Percentiles rank a stretch among this genome's conserved stretches.
phyloP scores from a whole-genome alignment of 2,888 invertebrate species.

The Ischnura elegans region DNA sequence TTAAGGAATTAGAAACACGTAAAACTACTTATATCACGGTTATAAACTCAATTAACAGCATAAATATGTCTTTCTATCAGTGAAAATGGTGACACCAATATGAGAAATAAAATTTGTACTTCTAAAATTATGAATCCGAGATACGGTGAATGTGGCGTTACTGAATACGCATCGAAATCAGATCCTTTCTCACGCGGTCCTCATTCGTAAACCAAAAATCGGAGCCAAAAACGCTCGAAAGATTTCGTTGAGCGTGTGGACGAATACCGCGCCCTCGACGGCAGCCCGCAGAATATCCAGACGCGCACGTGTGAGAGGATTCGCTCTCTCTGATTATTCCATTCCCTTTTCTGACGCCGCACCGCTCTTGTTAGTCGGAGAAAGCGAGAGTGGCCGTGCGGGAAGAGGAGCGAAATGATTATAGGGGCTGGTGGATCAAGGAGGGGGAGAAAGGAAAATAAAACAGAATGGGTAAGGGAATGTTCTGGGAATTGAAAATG shows the following conservation, averaged over 20 bases:
- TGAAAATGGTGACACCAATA: no score
- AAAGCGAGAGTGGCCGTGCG: not conserved
- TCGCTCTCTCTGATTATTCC: not conserved
- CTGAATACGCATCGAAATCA: not conserved
- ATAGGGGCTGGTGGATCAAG: not conserved
- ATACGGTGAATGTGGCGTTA: no score
- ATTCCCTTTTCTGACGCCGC: no score
- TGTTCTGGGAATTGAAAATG: not conserved
- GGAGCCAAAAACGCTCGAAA: constrained; percentile 11
- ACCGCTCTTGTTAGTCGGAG: not conserved
- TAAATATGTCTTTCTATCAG: not conserved
- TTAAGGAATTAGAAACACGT: no score
- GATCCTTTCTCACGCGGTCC: not conserved
- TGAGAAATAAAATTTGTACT: no score
- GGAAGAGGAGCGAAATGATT: not conserved
- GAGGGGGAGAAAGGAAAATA: not conserved
- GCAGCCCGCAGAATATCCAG: not conserved
- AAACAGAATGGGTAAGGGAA: no score
- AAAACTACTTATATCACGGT: no score
- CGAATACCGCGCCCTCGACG: not conserved
- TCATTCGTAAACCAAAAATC: not conserved
- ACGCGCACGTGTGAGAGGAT: not conserved
- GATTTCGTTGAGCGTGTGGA: not conserved
- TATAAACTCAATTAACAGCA: no score
- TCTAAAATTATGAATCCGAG: no score